Evolutionary conservation across 2,888 invertebrate genomes (phyloP).

Genomic region (Drosophila paucipuncta): DNA sequence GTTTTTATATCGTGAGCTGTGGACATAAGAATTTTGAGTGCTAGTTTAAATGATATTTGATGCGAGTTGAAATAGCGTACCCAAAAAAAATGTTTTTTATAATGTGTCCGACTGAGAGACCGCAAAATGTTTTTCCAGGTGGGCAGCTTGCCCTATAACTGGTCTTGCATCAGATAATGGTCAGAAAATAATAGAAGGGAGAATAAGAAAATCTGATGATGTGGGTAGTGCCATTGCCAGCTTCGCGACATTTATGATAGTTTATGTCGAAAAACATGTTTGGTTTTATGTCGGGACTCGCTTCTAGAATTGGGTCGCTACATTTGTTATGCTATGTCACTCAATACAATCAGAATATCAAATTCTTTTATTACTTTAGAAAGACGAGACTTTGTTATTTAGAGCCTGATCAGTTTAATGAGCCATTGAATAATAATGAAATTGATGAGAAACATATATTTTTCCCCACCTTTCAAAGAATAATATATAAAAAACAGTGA

Average conservation of each 20-base stretch:
- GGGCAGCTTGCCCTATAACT: constrained; percentile 45
- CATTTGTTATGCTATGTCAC: constrained; percentile 20
- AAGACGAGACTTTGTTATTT: neutral
- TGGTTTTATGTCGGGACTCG: neutral
- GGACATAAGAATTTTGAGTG: neutral
- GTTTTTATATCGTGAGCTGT: constrained; percentile 53
- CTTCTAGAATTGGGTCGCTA: constrained; percentile 25
- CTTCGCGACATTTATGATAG: constrained; percentile 40
- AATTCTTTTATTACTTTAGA: constrained; percentile 48
- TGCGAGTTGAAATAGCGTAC: constrained; percentile 6
- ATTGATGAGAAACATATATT: constrained; percentile 5
- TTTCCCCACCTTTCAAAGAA: constrained; percentile 15
- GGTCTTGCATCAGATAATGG: constrained; percentile 54
- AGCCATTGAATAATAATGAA: constrained; percentile 39
- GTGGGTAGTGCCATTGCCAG: constrained; percentile 25
- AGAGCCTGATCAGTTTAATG: constrained; percentile 25
- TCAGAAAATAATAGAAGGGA: constrained; percentile 7
- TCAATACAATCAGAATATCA: constrained; percentile 52
- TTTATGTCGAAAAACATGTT: constrained; percentile 41
- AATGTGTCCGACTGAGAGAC: constrained; percentile 22
- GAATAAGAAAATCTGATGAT: constrained; percentile 8
- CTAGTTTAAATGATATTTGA: constrained; percentile 31
- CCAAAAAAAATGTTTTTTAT: constrained; percentile 5
- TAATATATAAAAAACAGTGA: constrained; percentile 11
- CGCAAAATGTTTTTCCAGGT: constrained; percentile 39